phyloP scores from a whole-genome alignment of 2,888 invertebrate species.

The Venusia cambrica region DNA sequence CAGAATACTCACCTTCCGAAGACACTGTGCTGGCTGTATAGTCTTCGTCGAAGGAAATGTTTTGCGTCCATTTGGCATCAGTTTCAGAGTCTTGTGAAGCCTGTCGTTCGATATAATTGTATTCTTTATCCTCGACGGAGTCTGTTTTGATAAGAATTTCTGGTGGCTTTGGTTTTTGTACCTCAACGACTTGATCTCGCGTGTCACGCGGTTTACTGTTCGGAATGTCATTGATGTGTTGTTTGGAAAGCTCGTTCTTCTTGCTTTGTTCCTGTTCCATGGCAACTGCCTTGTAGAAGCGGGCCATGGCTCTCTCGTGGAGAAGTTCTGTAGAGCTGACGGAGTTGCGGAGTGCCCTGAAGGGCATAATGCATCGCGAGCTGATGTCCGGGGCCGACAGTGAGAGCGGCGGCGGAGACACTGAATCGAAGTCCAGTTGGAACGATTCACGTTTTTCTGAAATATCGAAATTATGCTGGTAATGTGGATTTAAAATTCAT shows the following conservation, averaged over 20 bases:
- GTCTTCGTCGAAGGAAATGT: slow-evolving; percentile 78
- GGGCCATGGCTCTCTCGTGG: slow-evolving; percentile 90
- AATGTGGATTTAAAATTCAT: too few species aligned
- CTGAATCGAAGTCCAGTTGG: slow-evolving; percentile 83
- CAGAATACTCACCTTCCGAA: slow-evolving; percentile 68
- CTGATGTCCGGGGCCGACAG: slow-evolving; percentile 91
- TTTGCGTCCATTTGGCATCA: slow-evolving; percentile 69
- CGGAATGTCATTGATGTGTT: slow-evolving; percentile 61
- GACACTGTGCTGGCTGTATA: slow-evolving; percentile 84
- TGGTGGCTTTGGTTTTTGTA: slow-evolving; percentile 37
- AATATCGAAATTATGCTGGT: too few species aligned
- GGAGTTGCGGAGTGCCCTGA: slow-evolving; percentile 84
- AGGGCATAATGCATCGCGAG: slow-evolving; percentile 64
- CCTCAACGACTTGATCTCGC: slow-evolving; percentile 24
- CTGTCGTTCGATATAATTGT: slow-evolving; percentile 46
- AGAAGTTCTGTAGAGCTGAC: slow-evolving; percentile 91
- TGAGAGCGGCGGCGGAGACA: slow-evolving; percentile 89
- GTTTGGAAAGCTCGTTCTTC: slow-evolving; percentile 40
- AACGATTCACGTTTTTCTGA: slow-evolving; percentile 79
- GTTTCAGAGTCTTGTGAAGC: slow-evolving; percentile 51
- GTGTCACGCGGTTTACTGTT: slow-evolving; percentile 37
- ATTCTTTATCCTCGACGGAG: slow-evolving; percentile 52
- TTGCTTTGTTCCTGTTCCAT: slow-evolving; percentile 85
- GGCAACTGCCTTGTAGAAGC: slow-evolving; percentile 89
- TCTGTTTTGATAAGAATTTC: slow-evolving; percentile 60